Evolutionary conservation across 2,888 invertebrate genomes (phyloP).

Genomic region (Scelioninae gen. 1): DNA sequence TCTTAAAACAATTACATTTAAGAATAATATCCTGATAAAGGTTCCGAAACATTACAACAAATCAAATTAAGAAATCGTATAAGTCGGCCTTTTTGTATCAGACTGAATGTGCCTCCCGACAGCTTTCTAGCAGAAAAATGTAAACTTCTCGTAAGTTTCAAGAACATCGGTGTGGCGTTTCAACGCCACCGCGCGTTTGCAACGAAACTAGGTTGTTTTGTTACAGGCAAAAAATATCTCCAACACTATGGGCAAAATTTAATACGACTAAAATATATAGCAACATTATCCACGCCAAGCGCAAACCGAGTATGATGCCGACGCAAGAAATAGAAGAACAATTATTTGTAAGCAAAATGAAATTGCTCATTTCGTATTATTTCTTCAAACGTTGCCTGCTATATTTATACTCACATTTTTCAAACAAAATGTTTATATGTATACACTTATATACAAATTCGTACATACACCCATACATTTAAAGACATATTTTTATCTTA

Average conservation of each 20-base stretch:
- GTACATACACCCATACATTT: not conserved
- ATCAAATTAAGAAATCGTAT: slow-evolving; percentile 63
- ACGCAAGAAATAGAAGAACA: slow-evolving; percentile 19
- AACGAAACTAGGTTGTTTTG: slow-evolving; percentile 42
- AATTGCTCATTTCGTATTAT: slow-evolving; percentile 23
- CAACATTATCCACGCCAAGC: not conserved
- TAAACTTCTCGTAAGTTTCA: slow-evolving; percentile 59
- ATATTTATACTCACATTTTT: not conserved
- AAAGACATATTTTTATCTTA: slow-evolving; percentile 16
- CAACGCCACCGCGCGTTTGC: slow-evolving; percentile 9
- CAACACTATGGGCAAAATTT: slow-evolving; percentile 31
- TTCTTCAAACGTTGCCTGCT: not conserved
- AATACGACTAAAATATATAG: slow-evolving; percentile 23
- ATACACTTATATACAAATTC: not conserved
- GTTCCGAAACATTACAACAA: slow-evolving; percentile 42
- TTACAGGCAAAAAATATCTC: slow-evolving; percentile 40
- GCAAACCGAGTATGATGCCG: slow-evolving; percentile 17
- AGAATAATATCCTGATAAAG: slow-evolving; percentile 54
- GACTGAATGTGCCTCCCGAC: slow-evolving; percentile 48
- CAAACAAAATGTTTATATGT: not conserved
- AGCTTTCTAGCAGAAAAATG: slow-evolving; percentile 36
- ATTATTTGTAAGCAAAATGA: slow-evolving; percentile 41
- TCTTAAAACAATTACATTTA: slow-evolving; percentile 47
- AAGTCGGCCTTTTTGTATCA: slow-evolving; percentile 42
- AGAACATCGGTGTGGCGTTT: slow-evolving; percentile 33